A percentile compares a stretch with the other conserved stretches of the same genome.
phyloP scores from a whole-genome alignment of 2,888 invertebrate genomes.

The Cheilosia urbana region DNA sequence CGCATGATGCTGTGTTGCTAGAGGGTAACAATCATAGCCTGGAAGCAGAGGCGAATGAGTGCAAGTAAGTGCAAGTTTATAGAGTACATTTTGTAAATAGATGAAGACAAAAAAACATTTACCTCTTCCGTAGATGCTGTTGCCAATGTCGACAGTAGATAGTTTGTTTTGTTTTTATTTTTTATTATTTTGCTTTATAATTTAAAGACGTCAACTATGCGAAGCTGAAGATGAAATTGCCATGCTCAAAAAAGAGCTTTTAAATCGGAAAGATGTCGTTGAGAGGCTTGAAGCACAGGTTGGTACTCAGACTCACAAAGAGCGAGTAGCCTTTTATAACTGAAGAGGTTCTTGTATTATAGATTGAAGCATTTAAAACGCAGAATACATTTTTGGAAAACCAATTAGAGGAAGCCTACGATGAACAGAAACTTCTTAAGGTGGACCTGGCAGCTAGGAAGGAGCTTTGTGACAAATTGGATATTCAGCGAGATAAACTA shows the following conservation, averaged over 20 bases:
- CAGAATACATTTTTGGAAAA: conserved; percentile 87
- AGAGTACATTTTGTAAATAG: conserved; percentile 8
- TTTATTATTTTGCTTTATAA: conserved; percentile 57
- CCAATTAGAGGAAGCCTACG: conserved; percentile 86
- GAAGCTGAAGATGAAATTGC: conserved; percentile 86
- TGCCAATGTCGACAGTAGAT: conserved; percentile 64
- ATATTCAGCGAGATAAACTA: conserved; percentile 88
- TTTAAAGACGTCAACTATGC: conserved; percentile 83
- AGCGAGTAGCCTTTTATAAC: background rate
- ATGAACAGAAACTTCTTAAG: conserved; percentile 86
- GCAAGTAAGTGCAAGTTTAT: conserved; percentile 84
- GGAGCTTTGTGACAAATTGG: conserved; percentile 87
- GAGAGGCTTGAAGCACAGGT: conserved; percentile 86
- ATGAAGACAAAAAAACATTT: conserved; percentile 22
- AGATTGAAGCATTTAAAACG: conserved; percentile 84
- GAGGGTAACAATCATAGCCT: conserved; percentile 92
- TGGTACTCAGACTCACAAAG: background rate
- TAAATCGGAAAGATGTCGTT: conserved; percentile 85
- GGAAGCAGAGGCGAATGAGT: conserved; percentile 90
- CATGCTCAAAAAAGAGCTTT: conserved; percentile 87
- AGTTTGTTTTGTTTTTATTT: conserved; percentile 82
- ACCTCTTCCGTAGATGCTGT: conserved; percentile 65
- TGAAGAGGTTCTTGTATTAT: background rate
- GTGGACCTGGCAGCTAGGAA: conserved; percentile 86
- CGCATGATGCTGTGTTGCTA: conserved; percentile 90